A percentile compares a stretch with the other conserved stretches of the same genome.
These are phyloP conservation scores for Mesoclemmys tuberculata DNA, from an alignment of 2,113 vertebrate species.

Conservation along the genomic window DNA sequence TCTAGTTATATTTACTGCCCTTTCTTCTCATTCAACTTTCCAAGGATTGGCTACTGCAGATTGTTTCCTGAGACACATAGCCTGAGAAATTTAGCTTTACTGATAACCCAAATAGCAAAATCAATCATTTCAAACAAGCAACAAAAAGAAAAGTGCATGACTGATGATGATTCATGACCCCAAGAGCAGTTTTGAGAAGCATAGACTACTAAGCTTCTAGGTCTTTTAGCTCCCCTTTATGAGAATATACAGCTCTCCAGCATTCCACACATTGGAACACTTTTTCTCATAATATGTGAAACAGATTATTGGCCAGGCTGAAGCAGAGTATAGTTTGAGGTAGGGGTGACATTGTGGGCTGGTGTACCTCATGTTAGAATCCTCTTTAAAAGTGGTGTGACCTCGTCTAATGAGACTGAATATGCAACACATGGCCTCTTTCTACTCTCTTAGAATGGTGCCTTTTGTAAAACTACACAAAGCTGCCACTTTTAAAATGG, in stretches of 20 bases:
- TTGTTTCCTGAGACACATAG: not conserved
- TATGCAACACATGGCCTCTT: not conserved
- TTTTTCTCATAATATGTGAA: not conserved
- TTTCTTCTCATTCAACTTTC: not conserved
- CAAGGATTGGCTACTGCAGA: not conserved
- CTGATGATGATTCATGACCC: not conserved
- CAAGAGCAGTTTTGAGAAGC: fast-evolving
- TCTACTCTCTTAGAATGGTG: not conserved
- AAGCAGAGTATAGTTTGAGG: not conserved
- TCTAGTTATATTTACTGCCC: not conserved
- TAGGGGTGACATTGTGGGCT: fast-evolving
- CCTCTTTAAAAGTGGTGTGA: not conserved
- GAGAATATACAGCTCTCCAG: not conserved
- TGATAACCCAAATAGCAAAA: not conserved
- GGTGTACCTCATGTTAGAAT: not conserved
- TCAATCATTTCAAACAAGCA: not conserved
- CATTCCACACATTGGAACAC: not conserved
- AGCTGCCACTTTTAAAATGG: not conserved
- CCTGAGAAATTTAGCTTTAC: not conserved
- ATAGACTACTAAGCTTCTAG: not conserved
- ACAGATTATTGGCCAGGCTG: not conserved
- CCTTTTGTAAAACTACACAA: not conserved
- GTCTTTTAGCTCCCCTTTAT: not conserved
- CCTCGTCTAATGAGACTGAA: not conserved
- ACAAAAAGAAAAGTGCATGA: fast-evolving